Evolutionary conservation across 2,113 vertebrate species (phyloP).

Genomic region (Mormoops blainvillei): DNA sequence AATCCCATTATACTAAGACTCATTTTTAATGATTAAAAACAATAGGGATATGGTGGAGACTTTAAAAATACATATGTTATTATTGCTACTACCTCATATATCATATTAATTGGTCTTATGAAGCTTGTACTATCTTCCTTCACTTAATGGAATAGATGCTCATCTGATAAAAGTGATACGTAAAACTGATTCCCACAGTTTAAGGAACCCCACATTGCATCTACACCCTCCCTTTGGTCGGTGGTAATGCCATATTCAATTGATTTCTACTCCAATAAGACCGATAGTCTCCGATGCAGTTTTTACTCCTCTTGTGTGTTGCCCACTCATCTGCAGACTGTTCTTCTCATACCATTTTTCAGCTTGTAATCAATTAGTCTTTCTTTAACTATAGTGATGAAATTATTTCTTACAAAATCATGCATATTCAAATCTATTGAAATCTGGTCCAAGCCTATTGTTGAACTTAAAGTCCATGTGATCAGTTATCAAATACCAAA

Average conservation of each 20-base stretch:
- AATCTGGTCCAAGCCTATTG: background rate
- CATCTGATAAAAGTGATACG: background rate
- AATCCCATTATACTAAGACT: background rate
- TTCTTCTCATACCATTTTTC: constrained; percentile 11
- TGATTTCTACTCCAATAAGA: constrained; percentile 51
- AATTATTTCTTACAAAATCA: background rate
- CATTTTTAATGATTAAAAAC: constrained; percentile 13
- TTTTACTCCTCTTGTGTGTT: constrained; percentile 17
- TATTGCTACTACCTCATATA: background rate
- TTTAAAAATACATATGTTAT: background rate
- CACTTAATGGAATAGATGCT: background rate
- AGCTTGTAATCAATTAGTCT: background rate
- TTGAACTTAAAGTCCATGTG: background rate
- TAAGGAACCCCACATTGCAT: background rate
- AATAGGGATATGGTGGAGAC: background rate
- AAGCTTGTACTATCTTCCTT: background rate
- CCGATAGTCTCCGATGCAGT: constrained; percentile 30
- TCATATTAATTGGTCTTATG: background rate
- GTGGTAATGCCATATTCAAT: constrained; percentile 50
- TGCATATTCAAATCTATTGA: background rate
- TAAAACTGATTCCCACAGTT: background rate
- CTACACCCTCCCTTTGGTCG: constrained; percentile 62
- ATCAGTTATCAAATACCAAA: constrained; percentile 21
- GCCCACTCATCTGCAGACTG: background rate
- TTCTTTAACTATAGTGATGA: constrained; percentile 8